phyloP scores from a whole-genome alignment of 2,113 vertebrate species.

The Sebastes schlegelii region DNA sequence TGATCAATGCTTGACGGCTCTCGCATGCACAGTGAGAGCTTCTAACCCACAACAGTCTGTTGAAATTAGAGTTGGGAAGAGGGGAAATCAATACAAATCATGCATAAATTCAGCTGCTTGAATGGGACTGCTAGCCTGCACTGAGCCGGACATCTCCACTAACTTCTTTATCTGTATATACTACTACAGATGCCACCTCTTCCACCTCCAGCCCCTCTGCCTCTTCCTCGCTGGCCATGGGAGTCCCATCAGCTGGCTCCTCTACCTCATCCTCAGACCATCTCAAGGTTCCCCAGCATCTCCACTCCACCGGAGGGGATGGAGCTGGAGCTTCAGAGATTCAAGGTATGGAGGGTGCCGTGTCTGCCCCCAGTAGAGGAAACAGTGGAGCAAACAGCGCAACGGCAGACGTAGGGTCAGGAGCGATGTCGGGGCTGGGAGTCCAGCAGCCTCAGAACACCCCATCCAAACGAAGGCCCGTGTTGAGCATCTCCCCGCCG shows the following conservation, averaged over 20 bases:
- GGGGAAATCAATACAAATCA: slow-evolving; percentile 79
- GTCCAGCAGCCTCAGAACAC: slow-evolving; percentile 89
- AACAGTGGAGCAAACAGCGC: slow-evolving; percentile 58
- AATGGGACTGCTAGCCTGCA: slow-evolving; percentile 98
- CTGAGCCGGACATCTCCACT: slow-evolving; percentile 86
- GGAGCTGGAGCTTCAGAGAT: slow-evolving; percentile 84
- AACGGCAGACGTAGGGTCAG: slow-evolving; percentile 66
- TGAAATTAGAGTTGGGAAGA: slow-evolving; percentile 84
- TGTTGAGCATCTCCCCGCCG: slow-evolving; percentile 97
- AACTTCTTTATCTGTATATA: slow-evolving; percentile 91
- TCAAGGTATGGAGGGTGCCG: slow-evolving; percentile 75
- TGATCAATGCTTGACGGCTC: slow-evolving; percentile 78
- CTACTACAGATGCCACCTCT: slow-evolving; percentile 98
- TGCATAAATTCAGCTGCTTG: slow-evolving; percentile 87
- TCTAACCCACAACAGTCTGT: slow-evolving; percentile 66
- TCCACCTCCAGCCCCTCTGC: slow-evolving; percentile 88
- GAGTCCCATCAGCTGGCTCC: slow-evolving; percentile 92
- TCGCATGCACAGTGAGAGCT: slow-evolving; percentile 83
- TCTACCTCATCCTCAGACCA: slow-evolving; percentile 95
- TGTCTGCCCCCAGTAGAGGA: slow-evolving; percentile 61
- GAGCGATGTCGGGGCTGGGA: slow-evolving; percentile 58
- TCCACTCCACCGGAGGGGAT: slow-evolving; percentile 90
- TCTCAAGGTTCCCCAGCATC: slow-evolving; percentile 94
- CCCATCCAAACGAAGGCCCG: slow-evolving; percentile 95
- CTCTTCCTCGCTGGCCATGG: slow-evolving; percentile 95